Percentiles rank a stretch among this genome's conserved stretches.
phyloP scores from a whole-genome alignment of 2,888 invertebrate genomes.

The Amblyjoppa proteus region DNA sequence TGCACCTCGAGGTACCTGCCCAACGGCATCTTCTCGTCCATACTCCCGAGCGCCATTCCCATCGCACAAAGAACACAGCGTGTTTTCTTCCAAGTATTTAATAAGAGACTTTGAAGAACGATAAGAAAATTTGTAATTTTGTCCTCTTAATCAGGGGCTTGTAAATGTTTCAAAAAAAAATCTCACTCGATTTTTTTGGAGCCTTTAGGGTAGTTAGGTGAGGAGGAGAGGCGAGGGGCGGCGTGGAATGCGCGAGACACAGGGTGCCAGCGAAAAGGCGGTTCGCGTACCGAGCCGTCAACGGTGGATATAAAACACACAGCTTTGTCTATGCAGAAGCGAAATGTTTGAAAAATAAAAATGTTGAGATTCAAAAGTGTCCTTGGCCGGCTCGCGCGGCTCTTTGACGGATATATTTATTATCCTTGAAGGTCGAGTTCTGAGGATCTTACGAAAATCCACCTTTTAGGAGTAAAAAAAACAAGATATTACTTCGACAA shows the following conservation, averaged over 20 bases:
- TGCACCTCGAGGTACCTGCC: conserved; percentile 58
- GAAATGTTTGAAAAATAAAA: background rate
- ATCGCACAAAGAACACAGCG: conserved; percentile 49
- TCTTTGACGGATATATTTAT: no score
- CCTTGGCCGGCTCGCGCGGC: no score
- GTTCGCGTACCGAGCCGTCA: background rate
- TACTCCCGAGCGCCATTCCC: conserved; percentile 11
- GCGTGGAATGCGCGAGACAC: background rate
- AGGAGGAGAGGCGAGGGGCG: background rate
- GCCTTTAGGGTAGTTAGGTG: background rate
- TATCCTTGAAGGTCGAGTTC: no score
- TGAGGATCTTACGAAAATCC: no score
- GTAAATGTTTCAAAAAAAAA: no score
- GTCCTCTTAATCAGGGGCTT: no score
- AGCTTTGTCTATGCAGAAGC: background rate
- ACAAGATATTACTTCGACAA: no score
- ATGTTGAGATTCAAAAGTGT: no score
- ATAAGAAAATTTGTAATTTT: background rate
- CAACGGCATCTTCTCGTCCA: conserved; percentile 8
- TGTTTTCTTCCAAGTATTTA: conserved; percentile 31
- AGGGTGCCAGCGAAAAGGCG: background rate
- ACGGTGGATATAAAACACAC: background rate
- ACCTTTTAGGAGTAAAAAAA: no score
- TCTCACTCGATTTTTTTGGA: no score
- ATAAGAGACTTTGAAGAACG: background rate